Percentiles rank a stretch among this genome's conserved stretches.
Evolutionary conservation across 2,888 invertebrate species (phyloP).

Genomic region (Leptopilina drosophilae): DNA sequence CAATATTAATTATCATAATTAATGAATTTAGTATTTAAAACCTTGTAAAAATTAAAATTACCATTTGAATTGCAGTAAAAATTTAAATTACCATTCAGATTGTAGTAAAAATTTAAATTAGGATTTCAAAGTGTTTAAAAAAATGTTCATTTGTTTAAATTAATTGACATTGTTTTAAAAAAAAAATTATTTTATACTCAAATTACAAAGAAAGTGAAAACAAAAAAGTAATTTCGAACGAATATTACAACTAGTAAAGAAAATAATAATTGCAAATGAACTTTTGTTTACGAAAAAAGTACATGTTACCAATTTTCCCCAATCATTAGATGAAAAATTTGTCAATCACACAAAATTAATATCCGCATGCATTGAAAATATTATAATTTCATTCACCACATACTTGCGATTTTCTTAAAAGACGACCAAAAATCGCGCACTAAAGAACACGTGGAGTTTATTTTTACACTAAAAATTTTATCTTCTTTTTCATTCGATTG

Average conservation of each 20-base stretch:
- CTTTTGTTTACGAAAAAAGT: not conserved
- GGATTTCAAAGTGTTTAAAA: too few species aligned
- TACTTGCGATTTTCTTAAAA: not conserved
- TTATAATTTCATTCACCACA: not conserved
- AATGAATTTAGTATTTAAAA: too few species aligned
- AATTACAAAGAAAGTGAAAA: too few species aligned
- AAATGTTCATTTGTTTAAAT: too few species aligned
- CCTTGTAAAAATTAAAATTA: too few species aligned
- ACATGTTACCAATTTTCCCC: conserved; percentile 15
- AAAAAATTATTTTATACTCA: too few species aligned
- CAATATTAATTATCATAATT: too few species aligned
- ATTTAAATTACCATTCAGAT: too few species aligned
- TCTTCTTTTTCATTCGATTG: not conserved
- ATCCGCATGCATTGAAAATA: not conserved
- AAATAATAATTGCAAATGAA: not conserved
- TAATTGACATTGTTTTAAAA: too few species aligned
- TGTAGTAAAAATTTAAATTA: too few species aligned
- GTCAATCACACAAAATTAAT: not conserved
- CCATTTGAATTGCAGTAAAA: too few species aligned
- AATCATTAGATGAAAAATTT: conserved; percentile 18
- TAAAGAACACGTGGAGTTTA: conserved; percentile 18
- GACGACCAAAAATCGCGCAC: not conserved
- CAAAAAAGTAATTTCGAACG: too few species aligned
- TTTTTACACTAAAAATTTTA: not conserved
- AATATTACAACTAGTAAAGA: not conserved